Conservation (phyloP, 2,797 vertebrate genomes). For the Thaleichthys pacificus region DNA sequence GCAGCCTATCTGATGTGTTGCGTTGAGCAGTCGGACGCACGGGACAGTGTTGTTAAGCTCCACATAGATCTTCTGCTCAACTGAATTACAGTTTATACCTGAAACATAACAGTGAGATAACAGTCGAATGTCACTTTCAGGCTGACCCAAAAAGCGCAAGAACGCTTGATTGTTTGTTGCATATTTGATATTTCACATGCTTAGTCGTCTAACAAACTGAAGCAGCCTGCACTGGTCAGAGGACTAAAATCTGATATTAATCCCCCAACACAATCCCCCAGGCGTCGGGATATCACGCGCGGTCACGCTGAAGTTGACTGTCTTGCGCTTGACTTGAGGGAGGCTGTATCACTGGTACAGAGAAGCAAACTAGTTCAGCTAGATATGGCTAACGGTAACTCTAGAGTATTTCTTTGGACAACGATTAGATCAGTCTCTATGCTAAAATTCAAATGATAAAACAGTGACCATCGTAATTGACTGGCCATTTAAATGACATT, state of each 20-base stretch:
- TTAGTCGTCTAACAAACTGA: no score
- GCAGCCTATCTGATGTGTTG: constrained; percentile 96
- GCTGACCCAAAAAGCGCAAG: not conserved
- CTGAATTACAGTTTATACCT: constrained; percentile 78
- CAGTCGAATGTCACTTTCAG: no score
- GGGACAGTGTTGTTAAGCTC: constrained; percentile 83
- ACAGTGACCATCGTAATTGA: no score
- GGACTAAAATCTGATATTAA: no score
- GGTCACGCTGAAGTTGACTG: constrained; percentile 57
- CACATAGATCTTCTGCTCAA: constrained; percentile 94
- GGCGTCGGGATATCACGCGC: constrained; percentile 61
- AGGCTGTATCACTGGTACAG: not conserved
- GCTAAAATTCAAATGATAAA: no score
- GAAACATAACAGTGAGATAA: constrained; percentile 16
- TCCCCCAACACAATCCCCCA: no score
- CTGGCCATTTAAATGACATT: no score
- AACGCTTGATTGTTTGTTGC: not conserved
- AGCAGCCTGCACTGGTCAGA: no score
- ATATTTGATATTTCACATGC: not conserved
- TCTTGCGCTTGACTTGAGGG: not conserved
- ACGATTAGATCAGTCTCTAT: no score
- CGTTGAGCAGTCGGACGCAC: constrained; percentile 92
- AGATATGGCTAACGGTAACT: not conserved
- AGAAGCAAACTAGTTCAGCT: not conserved
- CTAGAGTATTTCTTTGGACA: no score